Evolutionary conservation across 1,140 invertebrate genomes (phyloP), one percentile per base, ranked within the genome.

Genomic region (Zaprionus taronus): DNA sequence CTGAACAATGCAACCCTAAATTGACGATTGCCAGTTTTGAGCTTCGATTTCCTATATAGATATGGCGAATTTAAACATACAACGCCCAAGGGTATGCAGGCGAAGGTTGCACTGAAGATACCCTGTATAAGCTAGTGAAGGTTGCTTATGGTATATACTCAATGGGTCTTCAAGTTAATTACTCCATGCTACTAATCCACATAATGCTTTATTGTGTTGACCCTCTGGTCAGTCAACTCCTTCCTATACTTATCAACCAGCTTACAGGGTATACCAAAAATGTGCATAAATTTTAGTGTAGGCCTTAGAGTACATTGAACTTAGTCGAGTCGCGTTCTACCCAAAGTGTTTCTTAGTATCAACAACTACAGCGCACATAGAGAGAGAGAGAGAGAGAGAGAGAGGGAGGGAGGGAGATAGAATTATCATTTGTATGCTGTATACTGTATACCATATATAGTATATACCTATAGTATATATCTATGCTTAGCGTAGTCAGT

Each of bases 301-400:
- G 31, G 63, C 34, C n/a, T 34, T 38, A 53, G 26, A 28, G 71
- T 60, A 56, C 70, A 72, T 38, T 72, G 71, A 72, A 67, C 71
- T 34, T 31, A 24, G 41, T 28, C 22, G 24, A 22, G 38, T 7
- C 38, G 26, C 15, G 34, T 22, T 63, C 44, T 70, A 31, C 28
- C 41, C 15, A 47, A 34, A 17, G 5, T 22, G 24, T 49, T 63
- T 62, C 26, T 70, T 41, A 31, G 58, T 70, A 62, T 70, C 47
- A 31, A 70, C 51, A 51, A 65, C 53, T 72, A 58, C 53, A 24
- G 5, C 24, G 28, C 15, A 14, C 15, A 12, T 5, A 15, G 9
- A n/a, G 9, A 7, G 24, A 28, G 26, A 12, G 44, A n/a, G 36
- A 12, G 15, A 38, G 24, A 5, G 47, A 36, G 36, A 28, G 26